Conservation (phyloP, 2,797 vertebrate species). For the Urophycis tenuis region DNA sequence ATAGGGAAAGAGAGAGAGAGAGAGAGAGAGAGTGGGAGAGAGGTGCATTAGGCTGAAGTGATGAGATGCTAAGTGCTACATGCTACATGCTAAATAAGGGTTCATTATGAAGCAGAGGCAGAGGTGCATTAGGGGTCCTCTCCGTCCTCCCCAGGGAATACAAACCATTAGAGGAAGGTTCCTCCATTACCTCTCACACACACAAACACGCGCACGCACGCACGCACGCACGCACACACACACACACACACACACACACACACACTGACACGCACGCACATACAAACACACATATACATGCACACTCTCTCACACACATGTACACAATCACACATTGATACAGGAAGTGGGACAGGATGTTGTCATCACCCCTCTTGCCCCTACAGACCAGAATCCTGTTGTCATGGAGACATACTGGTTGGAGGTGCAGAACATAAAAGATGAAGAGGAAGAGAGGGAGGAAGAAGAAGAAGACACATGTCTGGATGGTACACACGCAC, state of each 20-base stretch:
- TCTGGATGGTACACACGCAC: conserved; percentile 72
- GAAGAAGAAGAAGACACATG: conserved; percentile 76
- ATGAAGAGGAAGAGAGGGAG: conserved; percentile 59
- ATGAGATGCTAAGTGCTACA: not conserved
- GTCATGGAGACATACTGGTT: conserved; percentile 93
- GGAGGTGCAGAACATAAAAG: conserved; percentile 83
- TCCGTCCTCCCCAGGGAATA: not conserved
- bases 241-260: not conserved
- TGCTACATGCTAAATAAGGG: not conserved
- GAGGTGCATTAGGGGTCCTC: not conserved
- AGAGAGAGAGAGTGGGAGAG: not conserved
- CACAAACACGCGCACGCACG: not conserved
- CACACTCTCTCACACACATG: conserved; percentile 19
- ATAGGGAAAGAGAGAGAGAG: not conserved
- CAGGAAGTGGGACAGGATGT: conserved; percentile 40
- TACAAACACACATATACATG: not conserved
- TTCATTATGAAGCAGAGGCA: not conserved
- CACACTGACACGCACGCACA: no score
- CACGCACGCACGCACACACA: not conserved
- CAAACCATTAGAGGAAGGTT: not conserved
- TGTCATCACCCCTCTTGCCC: conserved; percentile 30
- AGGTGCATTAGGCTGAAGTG: not conserved
- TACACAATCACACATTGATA: not conserved
- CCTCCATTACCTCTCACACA: not conserved
- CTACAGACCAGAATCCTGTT: conserved; percentile 42